Evolutionary conservation across 2,797 vertebrate species (phyloP).

Genomic region (Aplochiton taeniatus): DNA sequence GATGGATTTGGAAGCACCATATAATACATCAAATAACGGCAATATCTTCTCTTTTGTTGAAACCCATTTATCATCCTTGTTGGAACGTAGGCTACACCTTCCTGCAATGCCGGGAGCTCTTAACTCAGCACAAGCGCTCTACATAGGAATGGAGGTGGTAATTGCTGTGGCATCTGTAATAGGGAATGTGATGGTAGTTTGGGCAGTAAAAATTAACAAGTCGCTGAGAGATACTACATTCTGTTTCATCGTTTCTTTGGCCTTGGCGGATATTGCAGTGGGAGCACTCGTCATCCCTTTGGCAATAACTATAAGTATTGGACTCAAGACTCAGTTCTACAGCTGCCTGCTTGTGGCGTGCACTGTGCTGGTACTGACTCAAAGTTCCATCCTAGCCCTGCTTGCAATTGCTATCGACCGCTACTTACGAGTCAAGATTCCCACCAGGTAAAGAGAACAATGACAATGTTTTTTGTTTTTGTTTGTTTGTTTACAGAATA

Average conservation of each 20-base stretch:
- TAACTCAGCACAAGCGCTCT: constrained; percentile 79
- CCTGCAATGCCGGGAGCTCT: constrained; percentile 73
- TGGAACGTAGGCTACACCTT: constrained; percentile 17
- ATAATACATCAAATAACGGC: too few relatives aligned
- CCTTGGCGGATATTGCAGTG: constrained; percentile 93
- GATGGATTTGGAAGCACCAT: too few relatives aligned
- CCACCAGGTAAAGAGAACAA: constrained; percentile 84
- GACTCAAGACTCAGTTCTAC: constrained; percentile 90
- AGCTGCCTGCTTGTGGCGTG: constrained; percentile 95
- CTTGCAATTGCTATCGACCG: constrained; percentile 96
- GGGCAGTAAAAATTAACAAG: constrained; percentile 95
- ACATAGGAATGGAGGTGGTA: constrained; percentile 92
- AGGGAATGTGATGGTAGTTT: constrained; percentile 97
- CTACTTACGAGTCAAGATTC: constrained; percentile 96
- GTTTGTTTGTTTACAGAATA: too few relatives aligned
- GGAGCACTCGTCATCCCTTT: constrained; percentile 93
- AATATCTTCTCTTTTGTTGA: neutral
- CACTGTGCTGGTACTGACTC: constrained; percentile 93
- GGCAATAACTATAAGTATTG: constrained; percentile 94
- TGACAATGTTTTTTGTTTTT: too few relatives aligned
- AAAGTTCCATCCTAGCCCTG: constrained; percentile 97
- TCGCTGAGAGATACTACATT: constrained; percentile 92
- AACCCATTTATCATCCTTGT: constrained; percentile 13
- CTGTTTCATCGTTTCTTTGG: constrained; percentile 95
- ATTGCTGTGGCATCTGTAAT: constrained; percentile 91